phyloP scores from a whole-genome alignment of 2,113 vertebrate genomes.

The Rhynchomys soricoides region DNA sequence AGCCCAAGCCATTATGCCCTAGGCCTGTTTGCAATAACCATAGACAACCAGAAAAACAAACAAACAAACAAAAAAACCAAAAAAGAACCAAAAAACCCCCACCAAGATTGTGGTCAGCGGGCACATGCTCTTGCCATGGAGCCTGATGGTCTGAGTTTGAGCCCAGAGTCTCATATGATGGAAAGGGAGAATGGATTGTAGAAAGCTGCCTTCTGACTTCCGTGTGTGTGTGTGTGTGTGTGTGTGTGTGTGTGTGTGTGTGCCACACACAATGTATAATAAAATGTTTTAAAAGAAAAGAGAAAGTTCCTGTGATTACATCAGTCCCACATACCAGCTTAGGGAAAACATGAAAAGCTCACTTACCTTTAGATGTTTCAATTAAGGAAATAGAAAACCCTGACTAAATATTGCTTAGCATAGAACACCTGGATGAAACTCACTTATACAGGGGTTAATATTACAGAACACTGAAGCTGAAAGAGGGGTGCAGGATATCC shows the following conservation, averaged over 20 bases:
- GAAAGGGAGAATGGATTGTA: not conserved
- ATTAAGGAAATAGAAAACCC: conserved; percentile 37
- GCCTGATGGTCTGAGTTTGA: not conserved
- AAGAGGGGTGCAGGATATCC: not conserved
- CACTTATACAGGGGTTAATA: not conserved
- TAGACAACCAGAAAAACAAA: conserved; percentile 27
- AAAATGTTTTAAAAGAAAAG: not conserved
- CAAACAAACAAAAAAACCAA: not conserved
- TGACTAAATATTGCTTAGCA: conserved; percentile 14
- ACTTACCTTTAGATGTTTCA: conserved; percentile 9
- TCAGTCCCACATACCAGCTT: not conserved
- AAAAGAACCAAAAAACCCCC: no score
- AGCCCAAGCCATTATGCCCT: not conserved
- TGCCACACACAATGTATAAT: not conserved
- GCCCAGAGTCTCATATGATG: not conserved
- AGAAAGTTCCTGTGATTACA: conserved; percentile 22
- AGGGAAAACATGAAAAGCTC: conserved; percentile 11
- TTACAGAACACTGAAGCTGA: conserved; percentile 4
- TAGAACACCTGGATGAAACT: not conserved
- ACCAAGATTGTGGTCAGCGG: not conserved
- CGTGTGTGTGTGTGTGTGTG: no score
- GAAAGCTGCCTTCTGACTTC: not conserved
- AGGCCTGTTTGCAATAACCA: conserved; percentile 20
- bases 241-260: no score
- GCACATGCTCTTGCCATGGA: not conserved